phyloP scores from a whole-genome alignment of 2,113 vertebrate genomes.

The Glaucidium brasilianum region DNA sequence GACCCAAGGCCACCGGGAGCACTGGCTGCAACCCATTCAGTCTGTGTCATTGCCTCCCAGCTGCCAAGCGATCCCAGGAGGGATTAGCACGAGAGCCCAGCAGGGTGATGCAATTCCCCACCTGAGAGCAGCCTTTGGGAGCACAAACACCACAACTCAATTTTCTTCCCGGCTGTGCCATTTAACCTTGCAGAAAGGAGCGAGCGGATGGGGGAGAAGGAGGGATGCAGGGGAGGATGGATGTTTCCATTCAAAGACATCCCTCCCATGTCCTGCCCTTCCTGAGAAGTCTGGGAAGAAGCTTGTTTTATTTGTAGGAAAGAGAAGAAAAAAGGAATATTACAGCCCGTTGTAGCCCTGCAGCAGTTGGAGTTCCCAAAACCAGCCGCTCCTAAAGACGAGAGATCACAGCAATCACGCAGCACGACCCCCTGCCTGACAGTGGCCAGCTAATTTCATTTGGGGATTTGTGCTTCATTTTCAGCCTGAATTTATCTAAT shows the following conservation, averaged over 20 bases:
- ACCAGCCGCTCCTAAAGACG: background rate
- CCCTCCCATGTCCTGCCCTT: fast-evolving
- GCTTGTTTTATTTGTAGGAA: background rate
- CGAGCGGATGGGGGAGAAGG: background rate
- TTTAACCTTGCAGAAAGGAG: background rate
- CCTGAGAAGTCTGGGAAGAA: background rate
- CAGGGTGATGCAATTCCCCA: background rate
- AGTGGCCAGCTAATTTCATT: background rate
- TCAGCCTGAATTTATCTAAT: background rate
- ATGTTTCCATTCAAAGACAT: background rate
- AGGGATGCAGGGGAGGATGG: background rate
- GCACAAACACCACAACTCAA: slow-evolving; percentile 19
- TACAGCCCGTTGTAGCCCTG: background rate
- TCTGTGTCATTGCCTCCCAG: background rate
- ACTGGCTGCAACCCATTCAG: background rate
- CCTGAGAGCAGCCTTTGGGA: background rate
- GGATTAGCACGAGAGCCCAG: background rate
- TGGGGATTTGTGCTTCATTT: background rate
- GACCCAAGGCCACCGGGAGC: background rate
- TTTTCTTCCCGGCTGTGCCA: background rate
- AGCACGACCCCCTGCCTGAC: fast-evolving
- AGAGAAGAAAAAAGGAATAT: background rate
- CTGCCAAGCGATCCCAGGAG: background rate
- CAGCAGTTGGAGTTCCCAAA: background rate
- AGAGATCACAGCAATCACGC: background rate